These are phyloP conservation scores for Lindbergichthys nudifrons DNA, from an alignment of 2,797 vertebrate genomes.

Conservation along the genomic window DNA sequence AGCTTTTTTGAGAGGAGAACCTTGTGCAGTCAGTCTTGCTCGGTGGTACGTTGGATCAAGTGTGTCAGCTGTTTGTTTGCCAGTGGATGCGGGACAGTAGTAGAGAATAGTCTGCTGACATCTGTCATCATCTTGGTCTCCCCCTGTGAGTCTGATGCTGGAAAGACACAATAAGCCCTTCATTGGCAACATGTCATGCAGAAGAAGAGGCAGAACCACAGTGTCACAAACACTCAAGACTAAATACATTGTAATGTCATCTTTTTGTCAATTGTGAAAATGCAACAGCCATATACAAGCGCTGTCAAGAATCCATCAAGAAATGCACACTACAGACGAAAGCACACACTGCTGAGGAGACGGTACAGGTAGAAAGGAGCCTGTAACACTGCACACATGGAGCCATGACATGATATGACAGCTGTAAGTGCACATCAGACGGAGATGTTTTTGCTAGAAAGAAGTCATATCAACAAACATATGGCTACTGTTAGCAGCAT, in stretches of 20 bases:
- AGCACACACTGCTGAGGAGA: conserved; percentile 30
- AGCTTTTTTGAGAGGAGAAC: conserved; percentile 46
- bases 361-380: conserved; percentile 2
- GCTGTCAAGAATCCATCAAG: conserved; percentile 48
- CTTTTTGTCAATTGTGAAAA: conserved; percentile 43
- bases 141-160: conserved; percentile 77
- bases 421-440: conserved; percentile 37
- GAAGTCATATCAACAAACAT: conserved; percentile 29
- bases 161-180: conserved; percentile 73
- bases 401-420: conserved; percentile 31
- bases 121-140: conserved; percentile 77
- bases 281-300: conserved; percentile 42
- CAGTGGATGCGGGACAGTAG: conserved; percentile 57
- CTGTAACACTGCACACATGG: conserved; percentile 7
- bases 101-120: conserved; percentile 61
- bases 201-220: conserved; percentile 43
- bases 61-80: conserved; percentile 73
- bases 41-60: conserved; percentile 62
- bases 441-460: conserved; percentile 12
- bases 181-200: conserved; percentile 67
- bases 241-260: conserved; percentile 52
- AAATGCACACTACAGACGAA: conserved; percentile 33
- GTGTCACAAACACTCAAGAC: conserved; percentile 54
- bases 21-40: conserved; percentile 61
- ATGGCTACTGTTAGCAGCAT: conserved; percentile 34